A percentile compares a stretch with the other conserved stretches of the same genome.
phyloP scores from a whole-genome alignment of 2,113 vertebrate genomes.

The Alligator mississippiensis region DNA sequence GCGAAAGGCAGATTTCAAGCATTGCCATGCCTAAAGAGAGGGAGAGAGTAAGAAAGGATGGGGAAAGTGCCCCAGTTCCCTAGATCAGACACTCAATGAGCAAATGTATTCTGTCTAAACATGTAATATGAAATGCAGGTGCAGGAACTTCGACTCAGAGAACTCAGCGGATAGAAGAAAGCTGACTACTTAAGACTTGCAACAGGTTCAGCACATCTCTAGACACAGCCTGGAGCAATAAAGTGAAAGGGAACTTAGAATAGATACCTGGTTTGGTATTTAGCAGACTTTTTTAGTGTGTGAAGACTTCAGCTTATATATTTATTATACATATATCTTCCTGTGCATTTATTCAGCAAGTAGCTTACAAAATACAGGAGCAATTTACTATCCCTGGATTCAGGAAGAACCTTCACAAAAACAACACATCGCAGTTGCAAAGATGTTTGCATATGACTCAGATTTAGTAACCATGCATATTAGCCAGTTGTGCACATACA shows the following conservation, averaged over 20 bases:
- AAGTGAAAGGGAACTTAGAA: conserved; percentile 8
- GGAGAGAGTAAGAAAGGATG: conserved; percentile 5
- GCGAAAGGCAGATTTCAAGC: conserved; percentile 18
- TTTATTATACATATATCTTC: background rate
- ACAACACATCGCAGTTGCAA: background rate
- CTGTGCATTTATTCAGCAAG: background rate
- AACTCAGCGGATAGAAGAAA: conserved; percentile 42
- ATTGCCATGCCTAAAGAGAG: background rate
- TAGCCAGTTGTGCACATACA: background rate
- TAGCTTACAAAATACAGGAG: background rate
- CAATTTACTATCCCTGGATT: background rate
- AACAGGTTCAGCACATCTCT: conserved; percentile 40
- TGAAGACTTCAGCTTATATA: background rate
- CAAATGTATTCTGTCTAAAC: conserved; percentile 60
- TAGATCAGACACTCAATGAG: conserved; percentile 23
- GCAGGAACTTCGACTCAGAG: conserved; percentile 30
- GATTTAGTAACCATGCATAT: background rate
- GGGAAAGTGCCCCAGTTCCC: background rate
- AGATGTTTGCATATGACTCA: background rate
- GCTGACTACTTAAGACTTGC: conserved; percentile 41
- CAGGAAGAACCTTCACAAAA: background rate
- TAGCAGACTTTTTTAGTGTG: conserved; percentile 36
- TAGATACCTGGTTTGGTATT: conserved; percentile 22
- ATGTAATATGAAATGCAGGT: conserved; percentile 41
- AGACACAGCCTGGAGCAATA: conserved; percentile 56